phyloP scores from a whole-genome alignment of 2,113 vertebrate species.

The Hassar affinis region DNA sequence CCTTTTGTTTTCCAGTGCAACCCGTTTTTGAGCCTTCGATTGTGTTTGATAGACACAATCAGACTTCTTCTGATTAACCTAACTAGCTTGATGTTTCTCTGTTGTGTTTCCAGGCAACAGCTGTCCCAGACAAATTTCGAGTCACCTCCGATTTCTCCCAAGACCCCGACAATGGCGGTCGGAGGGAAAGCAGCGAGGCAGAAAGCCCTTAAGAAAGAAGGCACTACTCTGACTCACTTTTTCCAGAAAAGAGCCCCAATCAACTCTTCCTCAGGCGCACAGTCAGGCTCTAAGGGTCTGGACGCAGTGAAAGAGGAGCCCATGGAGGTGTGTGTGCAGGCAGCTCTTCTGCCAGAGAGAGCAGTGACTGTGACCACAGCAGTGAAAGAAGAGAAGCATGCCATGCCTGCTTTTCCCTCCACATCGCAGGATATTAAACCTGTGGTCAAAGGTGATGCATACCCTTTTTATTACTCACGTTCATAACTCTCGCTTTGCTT shows the following conservation, averaged over 20 bases:
- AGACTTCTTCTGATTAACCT: background rate
- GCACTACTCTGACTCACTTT: slow-evolving; percentile 65
- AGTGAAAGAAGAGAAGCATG: slow-evolving; percentile 54
- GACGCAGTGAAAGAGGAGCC: slow-evolving; percentile 43
- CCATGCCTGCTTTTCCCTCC: slow-evolving; percentile 67
- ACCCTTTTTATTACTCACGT: background rate
- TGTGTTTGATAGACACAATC: background rate
- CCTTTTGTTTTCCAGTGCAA: background rate
- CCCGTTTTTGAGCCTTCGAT: background rate
- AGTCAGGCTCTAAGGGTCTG: background rate
- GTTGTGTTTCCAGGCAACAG: slow-evolving; percentile 70
- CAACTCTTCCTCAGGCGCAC: slow-evolving; percentile 32
- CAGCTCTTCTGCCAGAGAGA: background rate
- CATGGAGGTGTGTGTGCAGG: slow-evolving; percentile 33
- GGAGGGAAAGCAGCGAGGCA: slow-evolving; percentile 58
- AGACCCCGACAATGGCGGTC: slow-evolving; percentile 53
- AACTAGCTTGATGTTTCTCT: background rate
- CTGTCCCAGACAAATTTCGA: slow-evolving; percentile 74
- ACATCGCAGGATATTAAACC: slow-evolving; percentile 70
- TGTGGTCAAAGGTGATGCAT: slow-evolving; percentile 77
- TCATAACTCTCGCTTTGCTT: background rate
- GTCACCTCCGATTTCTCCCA: slow-evolving; percentile 70
- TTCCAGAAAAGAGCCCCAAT: slow-evolving; percentile 64
- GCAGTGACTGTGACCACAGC: background rate
- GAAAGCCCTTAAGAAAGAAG: slow-evolving; percentile 53